These are phyloP conservation scores for Phoeniculus purpureus DNA, from an alignment of 2,797 vertebrate species.

Conservation along the genomic window DNA sequence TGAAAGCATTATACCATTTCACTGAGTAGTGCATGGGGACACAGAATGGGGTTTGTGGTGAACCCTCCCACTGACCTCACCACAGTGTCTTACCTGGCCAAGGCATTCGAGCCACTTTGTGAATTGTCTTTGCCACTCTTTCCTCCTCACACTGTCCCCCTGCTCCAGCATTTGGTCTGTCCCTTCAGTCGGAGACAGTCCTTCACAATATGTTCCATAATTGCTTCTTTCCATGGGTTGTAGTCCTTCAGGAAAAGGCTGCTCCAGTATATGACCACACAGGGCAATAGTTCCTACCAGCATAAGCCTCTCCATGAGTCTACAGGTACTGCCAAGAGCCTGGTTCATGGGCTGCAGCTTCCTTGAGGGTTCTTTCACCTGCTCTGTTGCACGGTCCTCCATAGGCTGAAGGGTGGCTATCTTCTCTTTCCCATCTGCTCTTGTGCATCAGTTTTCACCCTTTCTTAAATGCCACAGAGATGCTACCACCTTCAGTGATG, in stretches of 20 bases:
- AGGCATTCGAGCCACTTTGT: no score
- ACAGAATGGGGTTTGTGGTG: no score
- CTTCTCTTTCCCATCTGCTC: background rate
- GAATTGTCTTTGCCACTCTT: background rate
- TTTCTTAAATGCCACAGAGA: background rate
- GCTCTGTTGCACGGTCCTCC: background rate
- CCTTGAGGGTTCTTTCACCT: background rate
- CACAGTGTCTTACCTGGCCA: no score
- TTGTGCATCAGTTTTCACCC: background rate
- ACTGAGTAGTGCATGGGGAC: accelerated
- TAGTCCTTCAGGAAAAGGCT: background rate
- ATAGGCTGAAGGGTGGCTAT: background rate
- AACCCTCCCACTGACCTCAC: background rate
- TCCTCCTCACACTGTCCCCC: background rate
- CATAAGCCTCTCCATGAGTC: background rate
- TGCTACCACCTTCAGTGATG: background rate
- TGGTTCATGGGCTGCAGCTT: background rate
- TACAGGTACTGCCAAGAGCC: background rate
- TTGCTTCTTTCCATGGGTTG: background rate
- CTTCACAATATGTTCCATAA: background rate
- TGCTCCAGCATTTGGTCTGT: background rate
- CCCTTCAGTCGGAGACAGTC: background rate
- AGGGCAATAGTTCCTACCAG: background rate
- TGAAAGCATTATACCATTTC: no score
- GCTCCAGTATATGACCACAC: background rate